A percentile compares a stretch with the other conserved stretches of the same genome.
Evolutionary conservation across 2,113 vertebrate species (phyloP).

Genomic region (Pimephales promelas): DNA sequence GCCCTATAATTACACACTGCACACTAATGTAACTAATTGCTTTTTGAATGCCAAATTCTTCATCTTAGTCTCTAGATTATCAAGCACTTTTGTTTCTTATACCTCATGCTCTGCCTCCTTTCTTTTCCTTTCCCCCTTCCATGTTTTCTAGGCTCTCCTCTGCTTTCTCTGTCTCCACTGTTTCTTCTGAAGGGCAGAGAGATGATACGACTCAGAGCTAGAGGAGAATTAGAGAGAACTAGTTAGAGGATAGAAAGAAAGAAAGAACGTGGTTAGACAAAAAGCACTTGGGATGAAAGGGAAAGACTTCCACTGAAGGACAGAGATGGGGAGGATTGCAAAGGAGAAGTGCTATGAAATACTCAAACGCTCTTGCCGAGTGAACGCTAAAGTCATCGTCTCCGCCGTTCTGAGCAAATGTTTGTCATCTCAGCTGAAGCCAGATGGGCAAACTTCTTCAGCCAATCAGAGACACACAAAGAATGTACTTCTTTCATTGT

Average conservation of each 20-base stretch:
- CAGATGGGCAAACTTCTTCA: not conserved
- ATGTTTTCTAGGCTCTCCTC: conserved; percentile 69
- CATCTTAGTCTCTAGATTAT: conserved; percentile 22
- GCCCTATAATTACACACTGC: conserved; percentile 15
- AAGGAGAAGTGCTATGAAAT: conserved; percentile 37
- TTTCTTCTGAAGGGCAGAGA: conserved; percentile 72
- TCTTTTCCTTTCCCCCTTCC: conserved; percentile 6
- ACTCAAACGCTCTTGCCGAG: not conserved
- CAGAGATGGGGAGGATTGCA: conserved; percentile 46
- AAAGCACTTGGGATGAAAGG: conserved; percentile 62
- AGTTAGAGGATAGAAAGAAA: conserved; percentile 54
- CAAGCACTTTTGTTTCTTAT: conserved; percentile 9
- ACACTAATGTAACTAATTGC: conserved; percentile 15
- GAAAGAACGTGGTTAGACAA: conserved; percentile 59
- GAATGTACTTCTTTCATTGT: conserved; percentile 27
- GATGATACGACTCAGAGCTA: conserved; percentile 66
- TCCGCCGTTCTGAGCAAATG: not conserved
- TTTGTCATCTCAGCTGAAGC: conserved; percentile 7
- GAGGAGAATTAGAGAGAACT: conserved; percentile 62
- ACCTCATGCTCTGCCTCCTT: conserved; percentile 19
- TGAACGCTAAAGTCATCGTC: not conserved
- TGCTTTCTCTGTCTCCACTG: conserved; percentile 76
- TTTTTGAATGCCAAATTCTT: conserved; percentile 22
- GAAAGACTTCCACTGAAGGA: conserved; percentile 61
- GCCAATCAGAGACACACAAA: conserved; percentile 19